A percentile compares a stretch with the other conserved stretches of the same genome.
These are phyloP conservation scores for Crotalus helleri DNA, from an alignment of 2,113 vertebrate species.

Conservation along the genomic window DNA sequence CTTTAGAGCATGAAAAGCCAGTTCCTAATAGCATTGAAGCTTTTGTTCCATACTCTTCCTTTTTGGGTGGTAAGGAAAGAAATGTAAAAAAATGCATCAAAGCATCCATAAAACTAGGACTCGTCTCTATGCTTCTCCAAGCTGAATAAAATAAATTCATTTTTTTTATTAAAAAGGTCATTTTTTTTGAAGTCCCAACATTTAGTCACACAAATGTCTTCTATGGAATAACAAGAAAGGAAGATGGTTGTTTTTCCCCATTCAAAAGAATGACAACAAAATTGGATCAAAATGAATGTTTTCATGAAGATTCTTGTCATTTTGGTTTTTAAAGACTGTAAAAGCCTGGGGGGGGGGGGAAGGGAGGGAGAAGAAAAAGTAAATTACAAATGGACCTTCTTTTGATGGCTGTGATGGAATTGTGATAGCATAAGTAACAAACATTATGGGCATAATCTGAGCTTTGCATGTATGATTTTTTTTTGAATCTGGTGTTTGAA, in stretches of 20 bases:
- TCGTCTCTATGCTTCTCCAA: not conserved
- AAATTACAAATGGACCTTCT: not conserved
- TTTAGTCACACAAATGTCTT: not conserved
- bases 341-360: not conserved
- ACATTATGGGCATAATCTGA: not conserved
- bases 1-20: not conserved
- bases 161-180: not conserved
- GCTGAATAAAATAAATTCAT: not conserved
- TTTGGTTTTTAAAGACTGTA: not conserved
- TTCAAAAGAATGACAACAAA: slow-evolving; percentile 12
- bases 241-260: not conserved
- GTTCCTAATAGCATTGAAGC: not conserved
- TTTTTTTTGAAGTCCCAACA: not conserved
- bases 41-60: not conserved
- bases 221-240: not conserved
- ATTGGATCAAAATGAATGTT: slow-evolving; percentile 9
- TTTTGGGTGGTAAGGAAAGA: no score
- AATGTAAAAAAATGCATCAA: not conserved
- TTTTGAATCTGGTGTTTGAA: not conserved
- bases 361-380: not conserved
- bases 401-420: not conserved
- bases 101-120: not conserved
- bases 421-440: not conserved
- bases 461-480: not conserved
- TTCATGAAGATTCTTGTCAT: slow-evolving; percentile 10